Conservation (phyloP, 2,113 vertebrate genomes). For the Cettia cetti region DNA sequence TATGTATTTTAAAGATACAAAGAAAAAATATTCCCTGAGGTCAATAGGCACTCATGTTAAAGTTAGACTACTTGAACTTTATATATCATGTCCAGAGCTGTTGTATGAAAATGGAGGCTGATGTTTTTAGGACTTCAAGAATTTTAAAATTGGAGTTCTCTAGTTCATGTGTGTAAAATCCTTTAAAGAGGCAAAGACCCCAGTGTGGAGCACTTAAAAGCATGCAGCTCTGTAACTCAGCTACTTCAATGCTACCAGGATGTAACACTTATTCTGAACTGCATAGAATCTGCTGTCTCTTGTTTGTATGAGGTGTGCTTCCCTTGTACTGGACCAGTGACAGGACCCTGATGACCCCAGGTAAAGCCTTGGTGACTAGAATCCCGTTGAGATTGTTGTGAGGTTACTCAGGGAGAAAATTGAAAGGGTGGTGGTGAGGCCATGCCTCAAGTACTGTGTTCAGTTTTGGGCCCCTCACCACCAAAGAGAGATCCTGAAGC, state of each 20-base stretch:
- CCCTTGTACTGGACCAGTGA: neutral
- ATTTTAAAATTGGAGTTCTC: neutral
- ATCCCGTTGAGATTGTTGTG: neutral
- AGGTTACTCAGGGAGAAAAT: neutral
- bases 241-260: neutral
- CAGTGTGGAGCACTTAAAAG: neutral
- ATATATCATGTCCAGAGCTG: neutral
- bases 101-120: neutral
- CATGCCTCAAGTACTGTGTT: neutral
- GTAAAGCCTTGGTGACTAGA: neutral
- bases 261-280: neutral
- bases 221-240: neutral
- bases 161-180: neutral
- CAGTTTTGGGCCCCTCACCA: neutral
- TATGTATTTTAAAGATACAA: neutral
- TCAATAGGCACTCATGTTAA: neutral
- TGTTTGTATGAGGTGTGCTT: neutral
- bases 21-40: neutral
- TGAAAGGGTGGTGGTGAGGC: neutral
- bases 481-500: neutral
- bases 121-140: neutral
- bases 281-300: neutral
- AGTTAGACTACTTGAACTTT: neutral
- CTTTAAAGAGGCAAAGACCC: neutral
- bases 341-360: neutral